A percentile compares a stretch with the other conserved stretches of the same genome.
phyloP scores from a whole-genome alignment of 2,797 vertebrate genomes.

The Chaenodraco wilsoni region DNA sequence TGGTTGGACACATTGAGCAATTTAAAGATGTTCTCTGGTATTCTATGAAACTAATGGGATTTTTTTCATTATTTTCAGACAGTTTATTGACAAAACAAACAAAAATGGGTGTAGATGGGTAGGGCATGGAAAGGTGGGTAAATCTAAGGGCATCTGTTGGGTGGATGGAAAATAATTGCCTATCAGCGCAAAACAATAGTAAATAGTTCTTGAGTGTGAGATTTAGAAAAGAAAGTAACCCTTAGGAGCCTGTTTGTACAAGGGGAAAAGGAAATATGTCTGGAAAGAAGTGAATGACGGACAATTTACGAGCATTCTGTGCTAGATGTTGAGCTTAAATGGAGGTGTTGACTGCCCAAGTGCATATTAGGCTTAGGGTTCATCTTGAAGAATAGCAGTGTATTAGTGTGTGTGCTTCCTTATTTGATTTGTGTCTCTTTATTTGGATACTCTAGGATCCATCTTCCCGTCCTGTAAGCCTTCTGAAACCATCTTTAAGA shows the following conservation, averaged over 20 bases:
- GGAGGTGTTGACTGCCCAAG: neutral
- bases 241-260: too few relatives aligned
- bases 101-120: neutral
- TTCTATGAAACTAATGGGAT: too few relatives aligned
- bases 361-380: too few relatives aligned
- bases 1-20: too few relatives aligned
- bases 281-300: neutral
- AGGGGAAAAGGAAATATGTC: neutral
- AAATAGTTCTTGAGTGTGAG: too few relatives aligned
- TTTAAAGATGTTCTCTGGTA: too few relatives aligned
- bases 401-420: neutral
- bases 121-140: neutral
- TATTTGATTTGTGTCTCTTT: constrained; percentile 19
- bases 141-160: neutral
- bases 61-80: too few relatives aligned
- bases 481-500: constrained; percentile 94
- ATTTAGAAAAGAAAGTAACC: too few relatives aligned
- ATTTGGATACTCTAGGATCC: constrained; percentile 83
- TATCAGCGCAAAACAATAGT: too few relatives aligned
- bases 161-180: neutral
- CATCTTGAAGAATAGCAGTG: neutral
- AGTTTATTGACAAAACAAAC: too few relatives aligned
- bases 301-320: neutral
- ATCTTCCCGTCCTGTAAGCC: constrained; percentile 94
- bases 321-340: neutral